Evolutionary conservation across 2,888 invertebrate species (phyloP).

Genomic region (Diplazon laetatorius): DNA sequence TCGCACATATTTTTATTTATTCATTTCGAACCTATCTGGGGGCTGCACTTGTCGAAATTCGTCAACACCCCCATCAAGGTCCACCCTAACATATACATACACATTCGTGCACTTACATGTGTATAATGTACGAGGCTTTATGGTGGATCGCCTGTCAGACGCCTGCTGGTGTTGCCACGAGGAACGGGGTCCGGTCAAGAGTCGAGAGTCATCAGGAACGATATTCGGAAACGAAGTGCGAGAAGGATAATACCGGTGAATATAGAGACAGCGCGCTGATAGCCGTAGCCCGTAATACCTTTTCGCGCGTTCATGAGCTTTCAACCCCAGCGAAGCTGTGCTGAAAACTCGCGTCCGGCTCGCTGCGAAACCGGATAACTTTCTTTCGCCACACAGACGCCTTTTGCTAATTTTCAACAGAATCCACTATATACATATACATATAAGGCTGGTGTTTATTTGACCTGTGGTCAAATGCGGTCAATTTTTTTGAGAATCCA

Average conservation of each 20-base stretch:
- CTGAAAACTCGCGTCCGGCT: conserved; percentile 35
- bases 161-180: conserved; percentile 47
- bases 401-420: conserved; percentile 3
- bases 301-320: conserved; percentile 38
- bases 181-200: conserved; percentile 5
- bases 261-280: neutral
- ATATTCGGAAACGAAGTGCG: neutral
- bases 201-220: conserved; percentile 17
- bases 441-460: too few relatives aligned
- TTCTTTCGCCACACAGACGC: conserved; percentile 26
- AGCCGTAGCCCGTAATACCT: neutral
- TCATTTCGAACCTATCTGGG: too few relatives aligned
- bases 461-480: too few relatives aligned
- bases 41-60: too few relatives aligned
- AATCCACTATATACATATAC: neutral
- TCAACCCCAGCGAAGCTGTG: conserved; percentile 11
- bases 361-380: conserved; percentile 30
- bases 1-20: too few relatives aligned
- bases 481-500: too few relatives aligned
- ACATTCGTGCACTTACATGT: conserved; percentile 10
- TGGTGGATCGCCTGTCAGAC: conserved; percentile 61
- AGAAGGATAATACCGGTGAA: neutral
- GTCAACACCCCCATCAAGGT: too few relatives aligned
- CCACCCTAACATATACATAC: too few relatives aligned
- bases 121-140: conserved; percentile 32